Percentiles rank a stretch among this genome's conserved stretches.
These are phyloP conservation scores for Drosophila athabasca DNA, from an alignment of 1,140 invertebrate species.

Conservation along the genomic window DNA sequence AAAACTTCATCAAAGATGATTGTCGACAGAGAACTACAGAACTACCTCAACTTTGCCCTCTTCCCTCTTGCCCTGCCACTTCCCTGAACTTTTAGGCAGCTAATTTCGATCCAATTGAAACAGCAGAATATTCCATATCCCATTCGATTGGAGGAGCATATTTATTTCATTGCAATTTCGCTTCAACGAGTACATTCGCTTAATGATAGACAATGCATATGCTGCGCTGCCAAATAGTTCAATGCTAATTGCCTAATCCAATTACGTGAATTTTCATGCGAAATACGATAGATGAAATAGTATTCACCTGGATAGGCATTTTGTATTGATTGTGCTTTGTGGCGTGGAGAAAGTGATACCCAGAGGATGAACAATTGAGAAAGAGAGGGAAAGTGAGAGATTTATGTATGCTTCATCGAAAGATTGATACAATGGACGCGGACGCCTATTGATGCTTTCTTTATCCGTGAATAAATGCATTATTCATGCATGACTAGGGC, in stretches of 20 bases:
- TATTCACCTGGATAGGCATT: constrained; percentile 28
- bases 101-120: constrained; percentile 40
- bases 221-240: constrained; percentile 28
- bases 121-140: too few relatives aligned
- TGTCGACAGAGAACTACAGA: constrained; percentile 16
- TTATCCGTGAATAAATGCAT: too few relatives aligned
- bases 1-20: constrained; percentile 41
- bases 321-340: constrained; percentile 22
- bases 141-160: too few relatives aligned
- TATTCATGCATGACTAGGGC: too few relatives aligned
- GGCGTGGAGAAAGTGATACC: too few relatives aligned
- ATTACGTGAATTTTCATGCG: constrained; percentile 35
- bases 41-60: constrained; percentile 1
- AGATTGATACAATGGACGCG: too few relatives aligned
- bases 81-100: neutral
- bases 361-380: neutral
- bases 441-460: too few relatives aligned
- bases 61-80: too few relatives aligned
- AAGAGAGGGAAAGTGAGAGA: too few relatives aligned
- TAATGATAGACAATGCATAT: constrained; percentile 47
- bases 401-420: too few relatives aligned
- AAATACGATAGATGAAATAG: constrained; percentile 14
- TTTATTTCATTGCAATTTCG: too few relatives aligned
- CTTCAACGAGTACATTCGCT: neutral
- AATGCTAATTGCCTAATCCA: constrained; percentile 56